A percentile compares a stretch with the other conserved stretches of the same genome.
These are phyloP conservation scores for Phyllotreta striolata DNA, from an alignment of 2,888 invertebrate genomes.

Conservation along the genomic window DNA sequence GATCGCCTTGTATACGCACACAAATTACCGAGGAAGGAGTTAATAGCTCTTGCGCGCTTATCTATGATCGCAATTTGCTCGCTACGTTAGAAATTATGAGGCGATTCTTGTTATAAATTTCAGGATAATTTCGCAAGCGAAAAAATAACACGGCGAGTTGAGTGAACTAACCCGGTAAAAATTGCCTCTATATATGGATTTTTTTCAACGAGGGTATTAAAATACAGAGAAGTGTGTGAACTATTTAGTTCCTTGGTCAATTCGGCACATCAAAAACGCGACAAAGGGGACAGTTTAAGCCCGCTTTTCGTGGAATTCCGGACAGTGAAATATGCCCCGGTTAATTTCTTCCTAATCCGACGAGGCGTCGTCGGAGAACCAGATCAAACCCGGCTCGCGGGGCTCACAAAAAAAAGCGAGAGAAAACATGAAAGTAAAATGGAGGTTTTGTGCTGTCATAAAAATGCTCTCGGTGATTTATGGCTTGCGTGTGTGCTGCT, in stretches of 20 bases:
- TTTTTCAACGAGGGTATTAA: conserved; percentile 7
- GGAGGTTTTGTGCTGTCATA: conserved; percentile 20
- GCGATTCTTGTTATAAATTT: conserved; percentile 37
- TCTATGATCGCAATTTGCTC: conserved; percentile 39
- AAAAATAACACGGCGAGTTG: conserved; percentile 32
- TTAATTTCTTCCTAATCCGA: conserved; percentile 18
- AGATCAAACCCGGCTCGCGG: not conserved
- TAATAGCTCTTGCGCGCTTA: conserved; percentile 32
- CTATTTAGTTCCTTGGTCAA: no score
- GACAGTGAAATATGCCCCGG: conserved; percentile 9
- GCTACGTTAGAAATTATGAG: conserved; percentile 36
- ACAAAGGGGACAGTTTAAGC: conserved; percentile 5
- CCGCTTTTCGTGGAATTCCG: not conserved
- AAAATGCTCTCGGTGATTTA: conserved; percentile 28
- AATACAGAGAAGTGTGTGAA: no score
- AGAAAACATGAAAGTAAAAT: conserved; percentile 26
- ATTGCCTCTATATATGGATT: conserved; percentile 9
- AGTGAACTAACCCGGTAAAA: conserved; percentile 29
- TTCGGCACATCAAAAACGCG: no score
- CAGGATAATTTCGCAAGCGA: conserved; percentile 33
- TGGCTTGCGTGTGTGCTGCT: conserved; percentile 19
- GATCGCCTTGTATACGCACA: conserved; percentile 16
- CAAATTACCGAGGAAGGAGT: conserved; percentile 27
- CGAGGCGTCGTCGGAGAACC: not conserved
- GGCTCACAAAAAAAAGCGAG: conserved; percentile 1